Conservation (phyloP, 2,797 vertebrate species). For the Glyptemys insculpta region DNA sequence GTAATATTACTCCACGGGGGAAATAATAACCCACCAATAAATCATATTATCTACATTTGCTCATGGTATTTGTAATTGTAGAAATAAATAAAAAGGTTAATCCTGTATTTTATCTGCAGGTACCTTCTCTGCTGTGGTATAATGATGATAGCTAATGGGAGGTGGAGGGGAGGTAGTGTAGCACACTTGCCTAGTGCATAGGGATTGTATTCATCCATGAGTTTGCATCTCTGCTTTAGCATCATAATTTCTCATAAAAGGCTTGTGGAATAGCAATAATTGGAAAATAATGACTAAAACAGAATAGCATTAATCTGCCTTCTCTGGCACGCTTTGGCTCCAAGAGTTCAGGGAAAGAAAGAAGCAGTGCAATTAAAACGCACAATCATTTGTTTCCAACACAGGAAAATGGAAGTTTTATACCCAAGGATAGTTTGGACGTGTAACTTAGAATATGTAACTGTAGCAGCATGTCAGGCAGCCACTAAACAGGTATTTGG, state of each 20-base stretch:
- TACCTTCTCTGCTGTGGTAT: neutral
- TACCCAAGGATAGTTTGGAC: neutral
- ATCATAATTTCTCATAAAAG: slow-evolving; percentile 2
- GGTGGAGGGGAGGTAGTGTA: neutral
- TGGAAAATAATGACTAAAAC: slow-evolving; percentile 21
- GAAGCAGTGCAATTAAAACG: slow-evolving; percentile 19
- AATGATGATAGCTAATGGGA: slow-evolving; percentile 34
- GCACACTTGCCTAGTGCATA: neutral
- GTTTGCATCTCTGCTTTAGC: slow-evolving; percentile 2
- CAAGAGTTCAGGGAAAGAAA: neutral
- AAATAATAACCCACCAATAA: slow-evolving; percentile 50
- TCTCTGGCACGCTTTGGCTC: neutral
- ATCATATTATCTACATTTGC: neutral
- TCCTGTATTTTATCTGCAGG: slow-evolving; percentile 37
- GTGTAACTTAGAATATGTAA: neutral
- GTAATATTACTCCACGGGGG: slow-evolving; percentile 22
- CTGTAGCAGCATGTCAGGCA: neutral
- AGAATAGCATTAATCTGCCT: slow-evolving; percentile 12
- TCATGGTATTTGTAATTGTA: neutral
- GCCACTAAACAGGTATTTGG: slow-evolving; percentile 28
- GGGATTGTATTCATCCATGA: neutral
- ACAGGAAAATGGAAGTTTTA: neutral
- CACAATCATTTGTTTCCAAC: slow-evolving; percentile 15
- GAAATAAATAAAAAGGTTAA: slow-evolving; percentile 52
- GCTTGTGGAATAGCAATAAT: slow-evolving; percentile 23